phyloP scores from a whole-genome alignment of 2,113 vertebrate species.

The Bos indicus region DNA sequence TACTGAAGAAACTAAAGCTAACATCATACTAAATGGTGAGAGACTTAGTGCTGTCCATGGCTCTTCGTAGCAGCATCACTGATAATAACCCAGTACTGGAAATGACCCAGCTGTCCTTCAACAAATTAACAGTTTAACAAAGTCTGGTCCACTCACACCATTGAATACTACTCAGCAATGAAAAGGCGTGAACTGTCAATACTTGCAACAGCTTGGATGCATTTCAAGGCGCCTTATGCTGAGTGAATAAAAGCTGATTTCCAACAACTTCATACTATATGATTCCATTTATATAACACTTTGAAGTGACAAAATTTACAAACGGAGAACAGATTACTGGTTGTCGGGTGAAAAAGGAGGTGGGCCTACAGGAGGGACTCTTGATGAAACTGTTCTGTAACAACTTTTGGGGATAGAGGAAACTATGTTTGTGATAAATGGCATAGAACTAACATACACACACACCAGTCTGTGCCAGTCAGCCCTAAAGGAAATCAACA shows the following conservation, averaged over 20 bases:
- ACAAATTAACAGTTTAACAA: background rate
- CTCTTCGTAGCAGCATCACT: background rate
- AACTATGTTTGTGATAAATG: background rate
- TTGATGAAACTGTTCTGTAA: background rate
- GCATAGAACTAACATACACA: background rate
- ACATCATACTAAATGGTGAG: background rate
- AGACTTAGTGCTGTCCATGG: background rate
- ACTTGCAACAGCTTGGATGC: background rate
- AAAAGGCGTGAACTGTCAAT: background rate
- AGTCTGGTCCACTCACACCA: background rate
- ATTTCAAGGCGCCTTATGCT: background rate
- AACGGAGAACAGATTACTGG: background rate
- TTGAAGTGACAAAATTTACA: conserved; percentile 17
- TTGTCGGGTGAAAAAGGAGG: background rate
- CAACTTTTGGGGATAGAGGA: background rate
- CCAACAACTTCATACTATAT: background rate
- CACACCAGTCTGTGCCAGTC: background rate
- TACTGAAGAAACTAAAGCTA: background rate
- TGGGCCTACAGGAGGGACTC: background rate
- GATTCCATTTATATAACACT: background rate
- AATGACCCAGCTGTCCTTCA: background rate
- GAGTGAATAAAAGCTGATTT: background rate
- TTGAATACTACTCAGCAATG: background rate
- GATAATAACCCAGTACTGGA: background rate
- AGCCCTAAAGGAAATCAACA: background rate